phyloP scores from a whole-genome alignment of 2,113 vertebrate genomes.

The Centrocercus urophasianus region DNA sequence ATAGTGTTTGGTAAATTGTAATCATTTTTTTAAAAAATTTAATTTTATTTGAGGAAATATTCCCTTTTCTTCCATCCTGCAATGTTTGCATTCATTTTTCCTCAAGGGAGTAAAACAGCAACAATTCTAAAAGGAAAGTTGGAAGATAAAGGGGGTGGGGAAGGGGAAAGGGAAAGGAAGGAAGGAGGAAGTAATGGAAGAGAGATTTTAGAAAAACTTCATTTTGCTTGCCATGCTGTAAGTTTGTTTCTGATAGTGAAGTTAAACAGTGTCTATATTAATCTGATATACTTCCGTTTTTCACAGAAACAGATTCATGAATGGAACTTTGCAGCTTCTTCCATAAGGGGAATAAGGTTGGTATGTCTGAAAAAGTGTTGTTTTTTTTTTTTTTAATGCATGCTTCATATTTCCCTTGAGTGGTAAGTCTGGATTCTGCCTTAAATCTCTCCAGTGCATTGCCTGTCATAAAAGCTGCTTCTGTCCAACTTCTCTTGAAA shows the following conservation, averaged over 20 bases:
- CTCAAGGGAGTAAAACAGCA: background rate
- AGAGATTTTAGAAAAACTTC: background rate
- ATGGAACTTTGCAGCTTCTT: constrained; percentile 93
- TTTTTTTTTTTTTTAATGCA: background rate
- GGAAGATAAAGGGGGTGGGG: too few species aligned
- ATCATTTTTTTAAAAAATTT: background rate
- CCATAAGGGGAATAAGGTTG: constrained; percentile 95
- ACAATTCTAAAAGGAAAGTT: background rate
- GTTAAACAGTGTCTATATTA: background rate
- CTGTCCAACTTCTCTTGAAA: background rate
- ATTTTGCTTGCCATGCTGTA: background rate
- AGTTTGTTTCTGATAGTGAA: background rate
- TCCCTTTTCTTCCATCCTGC: background rate
- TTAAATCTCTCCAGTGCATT: background rate
- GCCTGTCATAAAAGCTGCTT: background rate
- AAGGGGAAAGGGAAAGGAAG: too few species aligned
- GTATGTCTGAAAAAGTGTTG: constrained; percentile 30
- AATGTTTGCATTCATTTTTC: background rate
- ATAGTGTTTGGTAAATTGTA: background rate
- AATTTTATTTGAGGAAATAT: background rate
- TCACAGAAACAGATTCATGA: constrained; percentile 92
- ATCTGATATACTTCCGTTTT: constrained; percentile 31
- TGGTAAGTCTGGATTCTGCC: background rate
- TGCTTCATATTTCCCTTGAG: background rate
- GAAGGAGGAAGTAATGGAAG: background rate